Evolutionary conservation across 2,113 vertebrate species (phyloP), one percentile per base, ranked within the genome.

Genomic region (Entosphenus tridentatus): DNA sequence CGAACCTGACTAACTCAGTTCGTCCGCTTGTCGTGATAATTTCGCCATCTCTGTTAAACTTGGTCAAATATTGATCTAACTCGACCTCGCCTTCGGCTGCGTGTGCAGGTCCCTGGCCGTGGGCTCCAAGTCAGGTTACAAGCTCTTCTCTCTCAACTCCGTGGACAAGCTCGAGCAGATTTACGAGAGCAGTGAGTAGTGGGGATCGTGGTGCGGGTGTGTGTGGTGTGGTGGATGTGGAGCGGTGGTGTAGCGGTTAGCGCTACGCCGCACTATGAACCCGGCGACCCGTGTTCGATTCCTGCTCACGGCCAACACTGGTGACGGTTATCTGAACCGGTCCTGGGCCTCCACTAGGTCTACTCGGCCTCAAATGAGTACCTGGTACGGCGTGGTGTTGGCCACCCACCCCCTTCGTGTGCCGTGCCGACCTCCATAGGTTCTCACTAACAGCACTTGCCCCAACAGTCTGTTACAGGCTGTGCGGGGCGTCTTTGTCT

Each of bases 111-210:
- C 93, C 72, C 83, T 98, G 76, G 92, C 93, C 75, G 90, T 96
- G 80, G 93, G 93, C 79, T 95, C 87, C 77, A 95, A 95, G 81
- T 86, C 89, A 70, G 92, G 93, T 76, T 96, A 96, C 82, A 98
- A 95, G 79, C 96, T 96, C 79, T 98, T 96, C 83, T 96, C 93
- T 72, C 81, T 96, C 75, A 93, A 91, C 72, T 90, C 88, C 72
- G 92, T 96, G 81, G 93, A 98, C 82, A 98, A 95, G 80, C 81
- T 98, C 82, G 92, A 98, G 78, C 93, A 96, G 81, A 96, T 98
- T 77, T 98, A 96, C 82, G 92, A 96, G 87, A 95, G 88, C 86
- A 87, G 93, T 96, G 83, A 91, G 93, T 95, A 76, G 74, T 18
- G 55, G 21, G 73, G 69, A 11, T 17, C 11, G n/a, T 62, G 59